Percentiles rank a stretch among this genome's conserved stretches.
Evolutionary conservation across 2,797 vertebrate genomes (phyloP).

Genomic region (Peromyscus attwateri): DNA sequence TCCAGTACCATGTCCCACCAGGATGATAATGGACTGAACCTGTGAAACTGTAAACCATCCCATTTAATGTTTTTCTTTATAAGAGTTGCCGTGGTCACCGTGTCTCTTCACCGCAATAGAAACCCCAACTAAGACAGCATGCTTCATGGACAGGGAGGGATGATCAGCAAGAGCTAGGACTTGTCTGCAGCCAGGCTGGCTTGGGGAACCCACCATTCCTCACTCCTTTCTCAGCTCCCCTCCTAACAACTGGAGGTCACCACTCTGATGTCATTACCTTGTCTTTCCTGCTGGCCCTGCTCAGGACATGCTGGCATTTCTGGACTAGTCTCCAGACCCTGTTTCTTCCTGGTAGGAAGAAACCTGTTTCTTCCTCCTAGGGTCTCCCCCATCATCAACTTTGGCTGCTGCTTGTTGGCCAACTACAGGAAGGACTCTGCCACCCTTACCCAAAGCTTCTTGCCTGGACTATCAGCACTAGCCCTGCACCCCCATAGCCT

Average conservation of each 20-base stretch:
- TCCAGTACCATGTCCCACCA: neutral
- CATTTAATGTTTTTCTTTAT: neutral
- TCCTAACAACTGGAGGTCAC: neutral
- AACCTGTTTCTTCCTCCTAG: neutral
- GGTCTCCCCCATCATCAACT: neutral
- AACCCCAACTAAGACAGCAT: neutral
- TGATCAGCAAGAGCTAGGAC: neutral
- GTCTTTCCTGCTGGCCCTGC: neutral
- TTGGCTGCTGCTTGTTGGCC: too few species aligned
- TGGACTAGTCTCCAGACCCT: neutral
- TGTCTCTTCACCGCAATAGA: neutral
- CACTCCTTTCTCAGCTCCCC: fast-evolving
- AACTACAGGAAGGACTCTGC: neutral
- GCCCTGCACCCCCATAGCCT: fast-evolving
- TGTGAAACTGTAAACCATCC: neutral
- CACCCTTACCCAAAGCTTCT: neutral
- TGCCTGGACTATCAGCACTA: neutral
- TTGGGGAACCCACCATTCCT: fast-evolving
- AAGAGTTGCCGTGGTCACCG: neutral
- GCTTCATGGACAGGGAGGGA: neutral
- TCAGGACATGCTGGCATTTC: neutral
- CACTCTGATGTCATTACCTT: neutral
- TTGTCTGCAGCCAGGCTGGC: fast-evolving
- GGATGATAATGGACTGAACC: neutral
- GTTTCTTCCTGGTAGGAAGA: neutral